Percentiles rank a stretch among this genome's conserved stretches.
These are phyloP conservation scores for Rhynchotus rufescens DNA, from an alignment of 2,797 vertebrate genomes.

Conservation along the genomic window DNA sequence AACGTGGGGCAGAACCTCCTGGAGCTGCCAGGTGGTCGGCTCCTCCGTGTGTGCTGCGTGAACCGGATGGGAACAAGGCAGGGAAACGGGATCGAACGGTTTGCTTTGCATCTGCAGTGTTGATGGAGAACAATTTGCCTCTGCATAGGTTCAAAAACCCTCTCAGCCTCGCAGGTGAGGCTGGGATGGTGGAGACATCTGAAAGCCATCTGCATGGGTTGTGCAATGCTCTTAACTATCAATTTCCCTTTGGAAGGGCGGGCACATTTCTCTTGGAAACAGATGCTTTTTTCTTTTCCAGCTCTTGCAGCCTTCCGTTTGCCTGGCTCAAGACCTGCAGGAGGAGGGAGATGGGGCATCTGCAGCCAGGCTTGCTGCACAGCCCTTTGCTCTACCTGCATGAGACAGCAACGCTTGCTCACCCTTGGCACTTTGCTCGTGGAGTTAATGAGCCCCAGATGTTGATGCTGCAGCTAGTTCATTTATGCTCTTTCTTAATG, in stretches of 20 bases:
- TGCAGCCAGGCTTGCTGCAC: fast-evolving
- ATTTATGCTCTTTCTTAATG: background rate
- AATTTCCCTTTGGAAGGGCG: background rate
- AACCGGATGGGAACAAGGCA: fast-evolving
- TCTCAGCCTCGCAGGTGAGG: background rate
- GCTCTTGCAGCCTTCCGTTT: background rate
- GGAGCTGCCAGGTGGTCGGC: background rate
- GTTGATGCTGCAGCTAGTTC: background rate
- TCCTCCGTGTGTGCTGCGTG: background rate
- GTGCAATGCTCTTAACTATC: background rate
- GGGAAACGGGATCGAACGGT: fast-evolving
- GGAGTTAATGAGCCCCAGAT: background rate
- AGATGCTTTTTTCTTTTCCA: background rate
- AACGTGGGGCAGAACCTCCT: background rate
- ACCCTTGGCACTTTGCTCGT: background rate
- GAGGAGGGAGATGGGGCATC: background rate
- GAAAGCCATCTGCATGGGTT: background rate
- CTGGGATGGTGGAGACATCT: background rate
- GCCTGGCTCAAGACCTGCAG: background rate
- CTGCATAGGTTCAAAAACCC: background rate
- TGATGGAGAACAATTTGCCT: background rate
- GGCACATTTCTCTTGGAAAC: background rate
- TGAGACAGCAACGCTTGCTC: background rate
- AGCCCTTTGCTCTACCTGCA: fast-evolving
- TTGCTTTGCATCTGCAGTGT: background rate